Conservation (phyloP, 2,113 vertebrate species). For the Aspiorhynchus laticeps region DNA sequence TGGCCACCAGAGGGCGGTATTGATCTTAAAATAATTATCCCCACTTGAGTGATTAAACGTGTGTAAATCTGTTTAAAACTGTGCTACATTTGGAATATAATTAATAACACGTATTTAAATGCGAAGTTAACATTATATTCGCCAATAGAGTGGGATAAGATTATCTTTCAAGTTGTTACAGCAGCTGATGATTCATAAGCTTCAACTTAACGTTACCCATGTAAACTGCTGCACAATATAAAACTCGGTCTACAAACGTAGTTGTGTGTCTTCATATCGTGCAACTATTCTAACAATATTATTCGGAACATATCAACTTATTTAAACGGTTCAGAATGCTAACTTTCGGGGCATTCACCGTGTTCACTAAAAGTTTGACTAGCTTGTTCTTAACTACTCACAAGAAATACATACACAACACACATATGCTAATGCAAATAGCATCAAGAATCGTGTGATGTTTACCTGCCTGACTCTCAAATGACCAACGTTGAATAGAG, state of each 20-base stretch:
- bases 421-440: background rate
- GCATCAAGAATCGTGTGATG: background rate
- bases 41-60: background rate
- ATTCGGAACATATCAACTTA: background rate
- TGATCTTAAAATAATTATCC: background rate
- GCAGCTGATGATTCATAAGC: background rate
- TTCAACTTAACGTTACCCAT: background rate
- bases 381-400: background rate
- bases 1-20: constrained; percentile 19
- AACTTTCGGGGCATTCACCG: background rate
- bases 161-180: background rate
- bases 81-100: too few species aligned
- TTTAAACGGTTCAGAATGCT: background rate
- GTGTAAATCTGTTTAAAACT: background rate
- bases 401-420: background rate
- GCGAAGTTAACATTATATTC: background rate
- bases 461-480: background rate
- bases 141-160: too few species aligned
- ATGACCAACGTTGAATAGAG: background rate
- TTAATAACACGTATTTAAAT: background rate
- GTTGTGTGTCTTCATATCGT: background rate
- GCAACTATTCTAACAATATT: background rate
- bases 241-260: background rate
- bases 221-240: background rate
- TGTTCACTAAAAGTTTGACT: background rate